Evolutionary conservation across 2,113 vertebrate species (phyloP), one percentile per base, ranked within the genome.

Genomic region (Epinephelus lanceolatus): DNA sequence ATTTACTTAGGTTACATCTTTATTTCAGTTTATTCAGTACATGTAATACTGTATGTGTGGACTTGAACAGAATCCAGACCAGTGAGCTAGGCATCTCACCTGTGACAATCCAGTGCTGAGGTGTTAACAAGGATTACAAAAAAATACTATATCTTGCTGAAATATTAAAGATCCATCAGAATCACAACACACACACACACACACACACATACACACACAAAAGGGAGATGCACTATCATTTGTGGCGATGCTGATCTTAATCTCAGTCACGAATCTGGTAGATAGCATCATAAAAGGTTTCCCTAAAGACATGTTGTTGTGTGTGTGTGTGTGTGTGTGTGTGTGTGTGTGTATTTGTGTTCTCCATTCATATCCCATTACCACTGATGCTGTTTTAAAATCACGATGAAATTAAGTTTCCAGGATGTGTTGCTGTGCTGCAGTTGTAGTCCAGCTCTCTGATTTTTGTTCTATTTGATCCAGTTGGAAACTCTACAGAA

Each of bases 321-420:
- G 42, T 45, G 40, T 42, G 40, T 42, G 40, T 42, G 40, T 40
- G 40, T 40, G 40, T 40, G 40, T 40, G 40, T 40, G 40, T 40
- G 40, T 40, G 40, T 42, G 65, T 65, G 42, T 66, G 74, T 61
- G 65, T 66, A 61, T 53, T 17, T 83, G 33, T 63, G 33, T 69
- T 78, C 23, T 40, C 10, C 42, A 12, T 45, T 8, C 42, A 45
- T 45, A 12, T 45, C 42, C 2, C 11, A 45, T 45, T 12, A 45
- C 42, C 9, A 45, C 42, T 45, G 11, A 8, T 73, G 59, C 10
- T 19, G 25, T 19, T 71, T 10, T n/a, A n/a, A 51, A 42, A 12
- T 25, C 37, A 60, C 15, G 27, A 17, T 62, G 14, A 59, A 25
- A 73, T 30, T 12, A 45, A 17, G 3, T 57, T 59, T 55, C 59